Evolutionary conservation across 2,113 vertebrate species (phyloP), one percentile per base, ranked within the genome.

Genomic region (Paratilapia polleni): DNA sequence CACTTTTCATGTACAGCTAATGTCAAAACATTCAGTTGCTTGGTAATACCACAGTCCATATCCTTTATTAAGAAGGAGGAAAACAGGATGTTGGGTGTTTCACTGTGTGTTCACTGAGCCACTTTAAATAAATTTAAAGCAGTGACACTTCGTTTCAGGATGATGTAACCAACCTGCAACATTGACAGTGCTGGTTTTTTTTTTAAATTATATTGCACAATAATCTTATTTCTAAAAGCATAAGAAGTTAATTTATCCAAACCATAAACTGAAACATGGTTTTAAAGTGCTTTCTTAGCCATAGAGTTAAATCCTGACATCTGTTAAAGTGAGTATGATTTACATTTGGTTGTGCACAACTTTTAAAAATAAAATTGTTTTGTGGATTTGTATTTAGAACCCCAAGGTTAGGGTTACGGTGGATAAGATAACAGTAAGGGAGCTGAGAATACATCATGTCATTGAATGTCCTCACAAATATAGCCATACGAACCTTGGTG

Each of bases 91-190:
- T 2, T 17, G 3, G 20, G 38, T 0, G n/a, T 70, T 70, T 68
- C 9, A 47, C 11, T 9, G 15, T 28, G 64, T 2, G 22, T 22
- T 49, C 24, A 1, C 1, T 10, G 24, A 47, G 1, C 8, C 64
- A 28, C 41, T 49, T 68, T 26, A 0, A 43, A 38, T 66, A 14
- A 66, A 2, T 8, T 4, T 66, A 15, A 43, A 47, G 5, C 8
- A 66, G 38, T 15, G 34, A 15, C 12, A 22, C 19, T 15, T 64
- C 41, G 0, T 66, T 38, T 66, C 38, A 66, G 38, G 38, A 66
- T 47, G 10, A 1, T 68, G 22, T 19, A 6, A 68, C 41, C 64
- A 12, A n/a, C 52, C 15, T 17, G 47, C 47, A 49, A 19, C 47
- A 17, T 49, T 49, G 43, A 47, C 13, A 14, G 7, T 66, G 2